These are phyloP conservation scores for Emmelina monodactyla DNA, from an alignment of 2,888 invertebrate genomes.

Conservation along the genomic window DNA sequence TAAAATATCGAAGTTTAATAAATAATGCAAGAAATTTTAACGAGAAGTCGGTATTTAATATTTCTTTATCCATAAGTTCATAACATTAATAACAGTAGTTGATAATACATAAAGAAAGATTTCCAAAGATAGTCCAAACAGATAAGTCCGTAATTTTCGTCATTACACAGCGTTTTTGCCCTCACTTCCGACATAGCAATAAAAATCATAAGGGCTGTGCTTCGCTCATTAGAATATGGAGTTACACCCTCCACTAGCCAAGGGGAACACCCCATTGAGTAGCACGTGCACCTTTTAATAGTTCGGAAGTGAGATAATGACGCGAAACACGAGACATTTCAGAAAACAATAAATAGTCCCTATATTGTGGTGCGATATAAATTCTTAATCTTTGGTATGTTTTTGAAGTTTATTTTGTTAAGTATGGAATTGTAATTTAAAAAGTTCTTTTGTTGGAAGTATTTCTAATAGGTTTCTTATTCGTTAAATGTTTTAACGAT, in stretches of 20 bases:
- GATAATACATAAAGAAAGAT: too few species aligned
- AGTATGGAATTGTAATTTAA: not conserved
- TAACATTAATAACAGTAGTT: too few species aligned
- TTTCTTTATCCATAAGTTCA: too few species aligned
- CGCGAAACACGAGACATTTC: not conserved
- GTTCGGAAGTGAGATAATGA: not conserved
- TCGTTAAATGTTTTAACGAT: too few species aligned
- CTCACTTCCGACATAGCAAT: not conserved
- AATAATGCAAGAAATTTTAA: too few species aligned
- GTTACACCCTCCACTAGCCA: conserved; percentile 3
- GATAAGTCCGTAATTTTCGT: not conserved
- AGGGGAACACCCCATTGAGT: conserved; percentile 4
- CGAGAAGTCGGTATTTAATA: too few species aligned
- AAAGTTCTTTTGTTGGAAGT: too few species aligned
- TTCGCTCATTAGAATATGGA: conserved; percentile 1
- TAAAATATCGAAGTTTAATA: too few species aligned
- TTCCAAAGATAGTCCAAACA: not conserved
- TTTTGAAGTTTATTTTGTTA: not conserved
- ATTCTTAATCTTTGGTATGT: not conserved
- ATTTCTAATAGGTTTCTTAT: too few species aligned
- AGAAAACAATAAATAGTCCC: too few species aligned
- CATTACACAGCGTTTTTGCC: too few species aligned
- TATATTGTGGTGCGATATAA: not conserved
- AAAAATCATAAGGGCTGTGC: not conserved
- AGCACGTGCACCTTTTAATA: conserved; percentile 1